phyloP scores from a whole-genome alignment of 2,797 vertebrate genomes.

The Typhlichthys subterraneus region DNA sequence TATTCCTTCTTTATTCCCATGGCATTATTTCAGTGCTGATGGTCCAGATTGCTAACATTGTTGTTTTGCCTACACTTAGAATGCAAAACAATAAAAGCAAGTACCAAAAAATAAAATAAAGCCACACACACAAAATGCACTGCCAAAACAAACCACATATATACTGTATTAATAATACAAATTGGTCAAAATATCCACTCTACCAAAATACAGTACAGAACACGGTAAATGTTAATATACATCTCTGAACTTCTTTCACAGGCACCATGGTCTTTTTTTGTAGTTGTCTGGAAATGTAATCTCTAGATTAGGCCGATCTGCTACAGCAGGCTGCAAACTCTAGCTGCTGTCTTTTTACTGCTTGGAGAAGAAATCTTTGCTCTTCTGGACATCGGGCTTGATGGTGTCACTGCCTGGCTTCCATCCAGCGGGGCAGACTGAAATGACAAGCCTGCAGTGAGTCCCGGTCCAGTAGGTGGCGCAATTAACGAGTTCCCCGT shows the following conservation, averaged over 20 bases:
- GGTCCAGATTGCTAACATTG: too few species aligned
- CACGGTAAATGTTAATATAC: conserved; percentile 20
- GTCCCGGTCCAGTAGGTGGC: conserved; percentile 25
- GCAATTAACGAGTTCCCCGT: conserved; percentile 3
- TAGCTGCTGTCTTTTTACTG: conserved; percentile 78
- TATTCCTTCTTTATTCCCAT: too few species aligned
- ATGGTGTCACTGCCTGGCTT: conserved; percentile 97
- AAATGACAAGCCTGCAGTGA: conserved; percentile 58
- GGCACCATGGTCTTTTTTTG: conserved; percentile 34
- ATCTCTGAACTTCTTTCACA: conserved; percentile 27
- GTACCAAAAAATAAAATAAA: too few species aligned
- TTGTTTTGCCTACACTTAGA: too few species aligned
- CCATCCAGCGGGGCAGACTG: conserved; percentile 98
- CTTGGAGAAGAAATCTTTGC: conserved; percentile 97
- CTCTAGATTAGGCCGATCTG: conserved; percentile 32
- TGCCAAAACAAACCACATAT: conserved; percentile 10
- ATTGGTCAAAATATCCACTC: conserved; percentile 34
- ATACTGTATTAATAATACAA: conserved; percentile 21
- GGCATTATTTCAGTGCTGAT: too few species aligned
- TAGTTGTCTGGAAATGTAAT: conserved; percentile 44
- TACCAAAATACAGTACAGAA: conserved; percentile 25
- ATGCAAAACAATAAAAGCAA: too few species aligned
- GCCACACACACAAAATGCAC: conserved; percentile 6
- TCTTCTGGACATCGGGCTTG: conserved; percentile 94
- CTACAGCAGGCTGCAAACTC: conserved; percentile 67